These are phyloP conservation scores for Microcebus tavaratra DNA, from an alignment of 2,113 vertebrate genomes.

Conservation along the genomic window DNA sequence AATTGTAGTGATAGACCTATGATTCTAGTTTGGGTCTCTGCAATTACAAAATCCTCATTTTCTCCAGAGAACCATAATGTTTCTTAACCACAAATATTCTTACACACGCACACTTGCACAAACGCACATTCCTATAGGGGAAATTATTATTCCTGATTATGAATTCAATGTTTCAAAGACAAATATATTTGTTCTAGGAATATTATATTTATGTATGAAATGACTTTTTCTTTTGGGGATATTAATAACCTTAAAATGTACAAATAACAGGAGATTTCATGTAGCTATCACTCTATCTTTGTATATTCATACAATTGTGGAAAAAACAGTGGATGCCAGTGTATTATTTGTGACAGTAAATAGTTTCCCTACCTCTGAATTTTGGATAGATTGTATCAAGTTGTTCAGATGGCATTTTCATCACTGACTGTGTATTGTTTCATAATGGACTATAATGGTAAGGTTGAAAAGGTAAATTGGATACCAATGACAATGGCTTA, in stretches of 20 bases:
- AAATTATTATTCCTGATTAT: neutral
- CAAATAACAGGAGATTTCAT: neutral
- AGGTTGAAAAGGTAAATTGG: neutral
- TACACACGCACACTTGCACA: neutral
- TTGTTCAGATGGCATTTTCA: neutral
- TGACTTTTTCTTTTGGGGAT: neutral
- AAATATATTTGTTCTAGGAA: neutral
- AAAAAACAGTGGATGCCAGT: neutral
- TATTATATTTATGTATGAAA: neutral
- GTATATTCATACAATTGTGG: neutral
- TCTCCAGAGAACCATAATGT: neutral
- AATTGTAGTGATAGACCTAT: neutral
- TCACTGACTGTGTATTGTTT: neutral
- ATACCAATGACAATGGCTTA: neutral
- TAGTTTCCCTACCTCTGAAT: neutral
- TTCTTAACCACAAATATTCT: neutral
- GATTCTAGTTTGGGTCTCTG: neutral
- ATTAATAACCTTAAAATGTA: neutral
- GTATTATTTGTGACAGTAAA: neutral
- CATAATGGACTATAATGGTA: neutral
- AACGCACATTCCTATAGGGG: neutral
- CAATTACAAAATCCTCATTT: slow-evolving; percentile 8
- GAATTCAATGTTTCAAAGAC: neutral
- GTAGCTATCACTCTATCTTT: neutral
- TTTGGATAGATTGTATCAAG: neutral